These are phyloP conservation scores for Xestia xanthographa DNA, from an alignment of 2,888 invertebrate species.

Conservation along the genomic window DNA sequence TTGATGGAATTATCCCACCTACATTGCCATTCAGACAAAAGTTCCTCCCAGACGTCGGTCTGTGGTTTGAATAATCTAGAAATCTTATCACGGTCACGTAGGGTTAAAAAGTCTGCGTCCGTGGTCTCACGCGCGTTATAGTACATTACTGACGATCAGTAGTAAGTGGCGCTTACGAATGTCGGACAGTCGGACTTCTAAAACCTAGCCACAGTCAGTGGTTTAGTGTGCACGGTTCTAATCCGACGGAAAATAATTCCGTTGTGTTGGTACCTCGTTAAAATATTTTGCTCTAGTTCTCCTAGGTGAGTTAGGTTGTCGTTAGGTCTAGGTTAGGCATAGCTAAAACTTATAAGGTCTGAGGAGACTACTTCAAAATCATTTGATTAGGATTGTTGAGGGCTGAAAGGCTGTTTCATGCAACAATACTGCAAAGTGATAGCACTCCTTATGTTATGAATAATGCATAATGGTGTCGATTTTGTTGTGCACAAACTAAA, in stretches of 20 bases:
- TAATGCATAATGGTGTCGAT: not conserved
- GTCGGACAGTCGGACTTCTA: not conserved
- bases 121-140: too few species aligned
- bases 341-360: not conserved
- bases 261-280: conserved; percentile 74
- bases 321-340: conserved; percentile 20
- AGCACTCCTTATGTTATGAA: not conserved
- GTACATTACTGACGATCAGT: too few species aligned
- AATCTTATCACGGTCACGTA: too few species aligned
- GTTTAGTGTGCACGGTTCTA: conserved; percentile 22
- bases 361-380: not conserved
- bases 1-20: too few species aligned
- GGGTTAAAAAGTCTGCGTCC: too few species aligned
- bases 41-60: too few species aligned
- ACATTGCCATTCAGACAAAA: too few species aligned
- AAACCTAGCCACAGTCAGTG: not conserved
- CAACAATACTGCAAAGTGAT: not conserved
- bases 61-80: too few species aligned
- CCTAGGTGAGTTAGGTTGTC: conserved; percentile 46
- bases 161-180: not conserved
- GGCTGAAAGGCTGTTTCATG: not conserved
- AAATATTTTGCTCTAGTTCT: conserved; percentile 75
- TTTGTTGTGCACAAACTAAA: too few species aligned
- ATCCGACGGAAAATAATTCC: conserved; percentile 66
- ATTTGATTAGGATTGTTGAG: not conserved